phyloP scores from a whole-genome alignment of 2,888 invertebrate genomes.

The Chaitophorus viminalis region DNA sequence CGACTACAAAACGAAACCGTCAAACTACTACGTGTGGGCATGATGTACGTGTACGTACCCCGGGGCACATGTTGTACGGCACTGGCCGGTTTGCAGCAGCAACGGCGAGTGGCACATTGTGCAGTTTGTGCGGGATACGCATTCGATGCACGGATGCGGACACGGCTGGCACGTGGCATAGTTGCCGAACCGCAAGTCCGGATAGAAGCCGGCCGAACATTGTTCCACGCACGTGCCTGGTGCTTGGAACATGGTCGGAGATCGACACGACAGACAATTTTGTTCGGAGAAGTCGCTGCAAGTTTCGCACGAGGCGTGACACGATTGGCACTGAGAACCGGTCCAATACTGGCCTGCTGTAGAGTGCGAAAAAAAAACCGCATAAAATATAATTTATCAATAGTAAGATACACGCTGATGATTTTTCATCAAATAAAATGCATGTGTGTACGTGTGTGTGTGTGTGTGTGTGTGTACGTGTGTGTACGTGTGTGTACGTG shows the following conservation, averaged over 20 bases:
- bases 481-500: too few species aligned
- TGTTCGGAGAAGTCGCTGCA: slow-evolving; percentile 81
- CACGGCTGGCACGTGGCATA: slow-evolving; percentile 76
- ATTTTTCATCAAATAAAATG: too few species aligned
- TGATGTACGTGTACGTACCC: slow-evolving; percentile 68
- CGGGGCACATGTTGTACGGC: slow-evolving; percentile 81
- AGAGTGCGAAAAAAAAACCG: background rate
- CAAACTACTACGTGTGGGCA: background rate
- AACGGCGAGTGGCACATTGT: slow-evolving; percentile 81
- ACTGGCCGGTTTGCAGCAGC: slow-evolving; percentile 84
- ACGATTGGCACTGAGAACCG: slow-evolving; percentile 77
- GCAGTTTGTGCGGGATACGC: slow-evolving; percentile 82
- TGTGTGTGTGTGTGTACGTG: too few species aligned
- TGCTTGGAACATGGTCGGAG: slow-evolving; percentile 78
- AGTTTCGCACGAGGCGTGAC: slow-evolving; percentile 83
- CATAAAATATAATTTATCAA: too few species aligned
- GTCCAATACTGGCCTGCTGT: slow-evolving; percentile 78
- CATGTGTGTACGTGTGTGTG: too few species aligned
- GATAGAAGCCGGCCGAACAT: slow-evolving; percentile 80
- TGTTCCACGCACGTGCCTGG: slow-evolving; percentile 79
- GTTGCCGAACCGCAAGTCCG: slow-evolving; percentile 53
- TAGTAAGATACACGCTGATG: too few species aligned
- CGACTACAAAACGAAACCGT: too few species aligned
- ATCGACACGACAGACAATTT: slow-evolving; percentile 78
- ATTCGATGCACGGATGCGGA: slow-evolving; percentile 81